These are phyloP conservation scores for Alfaro cultratus DNA, from an alignment of 2,797 vertebrate species.

Conservation along the genomic window DNA sequence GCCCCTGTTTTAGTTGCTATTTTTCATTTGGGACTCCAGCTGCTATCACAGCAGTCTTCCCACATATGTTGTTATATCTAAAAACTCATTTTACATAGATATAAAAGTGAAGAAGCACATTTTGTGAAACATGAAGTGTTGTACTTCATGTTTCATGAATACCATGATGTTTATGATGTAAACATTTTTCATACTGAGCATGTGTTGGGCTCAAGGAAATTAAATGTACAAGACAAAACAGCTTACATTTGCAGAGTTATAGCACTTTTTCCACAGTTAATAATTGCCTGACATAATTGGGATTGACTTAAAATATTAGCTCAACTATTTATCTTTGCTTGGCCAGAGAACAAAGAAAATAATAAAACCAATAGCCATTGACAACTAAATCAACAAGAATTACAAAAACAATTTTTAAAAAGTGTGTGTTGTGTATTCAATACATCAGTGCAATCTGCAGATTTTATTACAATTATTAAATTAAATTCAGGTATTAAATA, in stretches of 20 bases:
- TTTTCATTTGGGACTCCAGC: not conserved
- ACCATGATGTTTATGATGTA: too few relatives aligned
- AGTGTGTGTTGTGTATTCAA: not conserved
- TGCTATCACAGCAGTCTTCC: not conserved
- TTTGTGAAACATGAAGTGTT: not conserved
- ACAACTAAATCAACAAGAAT: not conserved
- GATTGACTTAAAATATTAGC: too few relatives aligned
- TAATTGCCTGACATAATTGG: too few relatives aligned
- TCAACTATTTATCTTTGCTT: too few relatives aligned
- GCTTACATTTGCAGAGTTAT: too few relatives aligned
- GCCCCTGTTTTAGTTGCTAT: not conserved
- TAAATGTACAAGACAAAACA: too few relatives aligned
- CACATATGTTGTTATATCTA: not conserved
- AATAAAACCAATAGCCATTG: not conserved
- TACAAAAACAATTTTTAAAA: not conserved
- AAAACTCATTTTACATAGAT: not conserved
- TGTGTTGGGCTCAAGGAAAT: too few relatives aligned
- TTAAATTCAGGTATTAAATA: not conserved
- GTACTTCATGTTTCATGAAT: too few relatives aligned
- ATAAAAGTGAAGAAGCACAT: not conserved
- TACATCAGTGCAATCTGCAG: not conserved
- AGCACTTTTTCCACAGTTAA: too few relatives aligned
- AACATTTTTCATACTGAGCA: too few relatives aligned
- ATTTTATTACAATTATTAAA: not conserved
- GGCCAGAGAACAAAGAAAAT: too few relatives aligned